Evolutionary conservation across 2,113 vertebrate genomes (phyloP).

Genomic region (Eidolon helvum): DNA sequence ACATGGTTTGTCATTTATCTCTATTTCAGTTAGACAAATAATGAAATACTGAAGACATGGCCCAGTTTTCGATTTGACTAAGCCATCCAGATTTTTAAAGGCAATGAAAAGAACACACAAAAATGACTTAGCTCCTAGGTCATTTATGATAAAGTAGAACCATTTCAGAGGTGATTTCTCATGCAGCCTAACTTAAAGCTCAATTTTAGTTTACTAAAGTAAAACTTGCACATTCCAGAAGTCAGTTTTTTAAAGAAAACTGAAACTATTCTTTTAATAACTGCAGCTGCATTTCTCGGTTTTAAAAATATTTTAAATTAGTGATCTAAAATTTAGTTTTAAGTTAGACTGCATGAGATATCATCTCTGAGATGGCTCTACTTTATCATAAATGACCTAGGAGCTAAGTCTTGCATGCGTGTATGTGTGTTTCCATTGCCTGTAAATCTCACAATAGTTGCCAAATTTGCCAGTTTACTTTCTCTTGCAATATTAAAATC

Average conservation of each 20-base stretch:
- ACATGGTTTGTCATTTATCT: constrained; percentile 2
- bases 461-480: not conserved
- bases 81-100: not conserved
- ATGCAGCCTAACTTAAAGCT: not conserved
- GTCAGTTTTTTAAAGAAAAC: constrained; percentile 39
- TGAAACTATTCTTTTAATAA: constrained; percentile 63
- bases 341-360: not conserved
- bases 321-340: constrained; percentile 18
- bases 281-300: constrained; percentile 60
- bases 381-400: not conserved
- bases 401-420: not conserved
- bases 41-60: constrained; percentile 34
- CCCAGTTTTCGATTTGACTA: not conserved
- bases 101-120: not conserved
- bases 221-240: constrained; percentile 55
- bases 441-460: not conserved
- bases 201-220: constrained; percentile 9
- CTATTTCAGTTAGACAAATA: constrained; percentile 38
- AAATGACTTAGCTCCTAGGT: not conserved
- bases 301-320: constrained; percentile 60
- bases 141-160: not conserved
- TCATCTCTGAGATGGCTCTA: not conserved
- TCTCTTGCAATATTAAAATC: constrained; percentile 29
- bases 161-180: not conserved
- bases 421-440: not conserved